Evolutionary conservation across 2,888 invertebrate genomes (phyloP).

Genomic region (Drosophila anomalipes): DNA sequence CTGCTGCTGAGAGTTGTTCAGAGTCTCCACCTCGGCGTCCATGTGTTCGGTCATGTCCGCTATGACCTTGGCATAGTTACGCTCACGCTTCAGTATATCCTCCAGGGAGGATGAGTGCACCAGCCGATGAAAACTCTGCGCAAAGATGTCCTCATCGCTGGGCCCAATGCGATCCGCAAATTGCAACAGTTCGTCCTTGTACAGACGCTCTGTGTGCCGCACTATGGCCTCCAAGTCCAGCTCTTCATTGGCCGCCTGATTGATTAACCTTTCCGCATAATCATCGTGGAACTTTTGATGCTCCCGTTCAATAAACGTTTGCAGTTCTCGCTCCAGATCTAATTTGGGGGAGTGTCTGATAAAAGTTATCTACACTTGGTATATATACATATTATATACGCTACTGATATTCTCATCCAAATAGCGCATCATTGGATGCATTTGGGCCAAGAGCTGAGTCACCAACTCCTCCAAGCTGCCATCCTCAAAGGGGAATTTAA

Average conservation of each 20-base stretch:
- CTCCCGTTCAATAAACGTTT: constrained; percentile 88
- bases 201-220: constrained; percentile 92
- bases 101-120: constrained; percentile 95
- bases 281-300: constrained; percentile 90
- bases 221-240: constrained; percentile 91
- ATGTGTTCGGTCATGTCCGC: constrained; percentile 90
- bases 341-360: constrained; percentile 10
- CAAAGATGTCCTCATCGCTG: constrained; percentile 91
- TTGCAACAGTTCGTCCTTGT: constrained; percentile 92
- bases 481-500: constrained; percentile 78
- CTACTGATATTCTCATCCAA: constrained; percentile 79
- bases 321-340: constrained; percentile 84
- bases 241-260: constrained; percentile 88
- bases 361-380: not conserved
- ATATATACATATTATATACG: not conserved
- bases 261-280: constrained; percentile 88
- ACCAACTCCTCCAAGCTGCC: constrained; percentile 81
- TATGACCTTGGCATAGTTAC: constrained; percentile 93
- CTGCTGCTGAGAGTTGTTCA: constrained; percentile 92
- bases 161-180: constrained; percentile 93
- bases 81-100: constrained; percentile 94
- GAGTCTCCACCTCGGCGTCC: constrained; percentile 89
- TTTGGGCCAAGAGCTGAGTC: constrained; percentile 78
- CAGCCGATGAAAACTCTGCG: constrained; percentile 87
- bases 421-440: constrained; percentile 84